Base-by-base conservation (phyloP, 2,113 vertebrate species). In the Lethenteron camtschaticum region DNA sequence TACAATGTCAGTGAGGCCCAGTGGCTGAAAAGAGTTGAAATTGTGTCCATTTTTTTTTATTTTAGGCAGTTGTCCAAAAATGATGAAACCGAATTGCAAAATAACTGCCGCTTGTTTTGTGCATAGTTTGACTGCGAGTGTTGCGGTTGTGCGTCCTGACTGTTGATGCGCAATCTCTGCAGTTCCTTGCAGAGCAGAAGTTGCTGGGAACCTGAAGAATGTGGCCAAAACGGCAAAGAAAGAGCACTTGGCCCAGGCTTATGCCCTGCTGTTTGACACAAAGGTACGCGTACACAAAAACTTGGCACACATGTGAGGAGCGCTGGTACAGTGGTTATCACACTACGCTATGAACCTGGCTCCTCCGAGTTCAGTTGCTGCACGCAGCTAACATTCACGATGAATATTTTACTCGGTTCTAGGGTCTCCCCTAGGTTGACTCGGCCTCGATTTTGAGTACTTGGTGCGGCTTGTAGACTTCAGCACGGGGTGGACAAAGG, bases 141-240 rank as follows among this genome's bases (percentile, higher is more conserved):
- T 41, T 41, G 41, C 6, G 41, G 41, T 41, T 41, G 41, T 41
- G 41, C 3, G 41, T 41, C 1, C 41, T 41, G 41, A 41, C 41
- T 41, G 41, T 41, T 41, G 41, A 41, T 41, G 41, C 41, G 5
- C 41, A 41, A 41, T 41, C 41, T 41, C 41, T 41, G 11, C 76
- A 97, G 92, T 97, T 96, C 78, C 87, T 95, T 72, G 81, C 82
- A 68, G 89, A 95, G 75, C 85, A 94, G 78, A 90, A 88, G 70
- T 80, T 95, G 73, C 74, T 91, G 73, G 90, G 78, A 95, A 92
- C 75, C 83, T 94, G 56, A 97, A 95, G 77, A 96, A 89, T 77
- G 88, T 95, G 70, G 83, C 86, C 1, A 95, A 96, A 80, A 91
- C 88, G 0, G 87, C 87, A 16, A 95, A 88, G 12, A 96, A 94